Percentiles rank a stretch among this genome's conserved stretches.
Conservation (phyloP, 2,113 vertebrate genomes). For the Cheirogaleus medius region DNA sequence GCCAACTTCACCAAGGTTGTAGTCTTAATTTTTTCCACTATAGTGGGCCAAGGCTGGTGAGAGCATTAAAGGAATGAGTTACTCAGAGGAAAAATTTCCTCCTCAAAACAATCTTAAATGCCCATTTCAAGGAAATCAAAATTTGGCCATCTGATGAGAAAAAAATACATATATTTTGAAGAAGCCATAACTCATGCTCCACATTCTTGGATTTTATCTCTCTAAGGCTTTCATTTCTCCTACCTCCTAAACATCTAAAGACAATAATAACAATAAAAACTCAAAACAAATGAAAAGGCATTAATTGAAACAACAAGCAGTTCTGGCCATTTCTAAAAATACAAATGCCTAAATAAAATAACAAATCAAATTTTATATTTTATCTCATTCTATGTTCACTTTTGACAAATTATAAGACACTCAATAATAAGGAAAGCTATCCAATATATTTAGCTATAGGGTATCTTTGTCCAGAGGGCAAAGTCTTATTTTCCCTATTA, state of each 20-base stretch:
- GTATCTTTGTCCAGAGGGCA: not conserved
- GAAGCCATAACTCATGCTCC: not conserved
- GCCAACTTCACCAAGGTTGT: not conserved
- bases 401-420: not conserved
- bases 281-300: not conserved
- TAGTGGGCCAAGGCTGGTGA: not conserved
- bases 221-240: not conserved
- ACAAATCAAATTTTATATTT: not conserved
- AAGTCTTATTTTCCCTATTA: not conserved
- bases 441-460: not conserved
- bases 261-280: not conserved
- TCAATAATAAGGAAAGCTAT: not conserved
- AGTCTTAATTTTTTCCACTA: not conserved
- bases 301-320: not conserved
- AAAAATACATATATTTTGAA: not conserved
- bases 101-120: not conserved
- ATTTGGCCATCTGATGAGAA: not conserved
- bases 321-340: not conserved
- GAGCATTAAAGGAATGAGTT: not conserved
- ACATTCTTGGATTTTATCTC: not conserved
- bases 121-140: not conserved
- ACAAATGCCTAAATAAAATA: not conserved
- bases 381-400: not conserved
- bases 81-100: not conserved
- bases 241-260: not conserved